phyloP scores from a whole-genome alignment of 2,888 invertebrate genomes.

The Carabus problematicus region DNA sequence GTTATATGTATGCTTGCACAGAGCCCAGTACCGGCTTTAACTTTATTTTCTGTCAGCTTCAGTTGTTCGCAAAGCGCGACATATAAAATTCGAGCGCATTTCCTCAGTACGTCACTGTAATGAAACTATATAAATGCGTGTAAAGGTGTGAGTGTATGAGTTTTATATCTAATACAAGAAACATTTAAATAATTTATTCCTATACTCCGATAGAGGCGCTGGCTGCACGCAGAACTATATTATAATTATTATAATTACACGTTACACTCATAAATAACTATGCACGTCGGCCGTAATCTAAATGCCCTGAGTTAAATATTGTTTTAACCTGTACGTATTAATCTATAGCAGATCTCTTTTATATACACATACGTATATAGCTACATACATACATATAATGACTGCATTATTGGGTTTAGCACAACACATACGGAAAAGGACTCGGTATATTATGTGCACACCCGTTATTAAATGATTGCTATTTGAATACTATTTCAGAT shows the following conservation, averaged over 20 bases:
- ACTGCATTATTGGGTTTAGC: slow-evolving; percentile 4
- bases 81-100: too few species aligned
- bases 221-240: slow-evolving; percentile 41
- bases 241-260: slow-evolving; percentile 41
- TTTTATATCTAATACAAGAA: slow-evolving; percentile 35
- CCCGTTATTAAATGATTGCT: slow-evolving; percentile 25
- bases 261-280: slow-evolving; percentile 40
- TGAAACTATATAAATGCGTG: too few species aligned
- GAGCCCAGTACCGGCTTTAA: too few species aligned
- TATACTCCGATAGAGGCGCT: slow-evolving; percentile 31
- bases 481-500: slow-evolving; percentile 28
- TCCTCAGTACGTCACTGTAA: too few species aligned
- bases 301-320: slow-evolving; percentile 37
- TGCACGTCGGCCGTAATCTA: slow-evolving; percentile 38
- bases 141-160: too few species aligned
- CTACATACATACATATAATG: slow-evolving; percentile 17
- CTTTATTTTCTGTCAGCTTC: too few species aligned
- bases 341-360: slow-evolving; percentile 30
- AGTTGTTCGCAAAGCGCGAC: too few species aligned
- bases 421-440: too few species aligned
- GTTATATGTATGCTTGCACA: too few species aligned
- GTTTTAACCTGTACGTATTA: slow-evolving; percentile 33
- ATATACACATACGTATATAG: too few species aligned
- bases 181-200: slow-evolving; percentile 42
- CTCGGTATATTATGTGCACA: slow-evolving; percentile 8